phyloP scores from a whole-genome alignment of 64 coral and sea anemone species.

The Catalaphyllia jardinei region DNA sequence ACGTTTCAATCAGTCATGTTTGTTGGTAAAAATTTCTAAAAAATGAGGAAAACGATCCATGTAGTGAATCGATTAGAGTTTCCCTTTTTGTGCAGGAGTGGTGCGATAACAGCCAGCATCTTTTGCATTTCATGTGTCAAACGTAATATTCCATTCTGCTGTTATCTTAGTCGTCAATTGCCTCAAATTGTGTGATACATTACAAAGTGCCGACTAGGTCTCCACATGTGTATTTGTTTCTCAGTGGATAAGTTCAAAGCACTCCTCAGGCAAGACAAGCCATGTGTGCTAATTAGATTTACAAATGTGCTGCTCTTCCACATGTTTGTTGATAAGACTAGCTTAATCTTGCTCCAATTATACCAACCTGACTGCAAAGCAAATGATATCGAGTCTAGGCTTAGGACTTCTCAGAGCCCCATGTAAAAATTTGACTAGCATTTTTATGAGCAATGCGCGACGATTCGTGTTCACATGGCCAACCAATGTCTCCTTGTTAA shows the following conservation, averaged over 20 bases:
- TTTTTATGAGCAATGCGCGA: no score
- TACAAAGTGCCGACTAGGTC: not conserved
- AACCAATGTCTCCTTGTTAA: no score
- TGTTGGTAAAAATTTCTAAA: no score
- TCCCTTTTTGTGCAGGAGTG: not conserved
- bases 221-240: not conserved
- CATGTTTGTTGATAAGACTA: not conserved
- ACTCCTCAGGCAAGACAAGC: not conserved
- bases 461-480: no score
- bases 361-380: not conserved
- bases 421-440: no score
- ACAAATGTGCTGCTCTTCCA: not conserved
- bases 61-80: not conserved
- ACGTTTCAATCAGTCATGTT: no score
- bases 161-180: not conserved
- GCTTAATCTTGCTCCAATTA: not conserved
- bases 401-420: no score
- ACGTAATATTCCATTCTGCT: conserved; percentile 4
- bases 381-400: no score
- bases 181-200: not conserved
- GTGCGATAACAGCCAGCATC: not conserved
- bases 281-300: conserved; percentile 17
- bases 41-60: no score
- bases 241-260: not conserved
- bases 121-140: not conserved